Evolutionary conservation across 2,888 invertebrate species (phyloP), one percentile per base, ranked within the genome.

Genomic region (Plagodis dolabraria): DNA sequence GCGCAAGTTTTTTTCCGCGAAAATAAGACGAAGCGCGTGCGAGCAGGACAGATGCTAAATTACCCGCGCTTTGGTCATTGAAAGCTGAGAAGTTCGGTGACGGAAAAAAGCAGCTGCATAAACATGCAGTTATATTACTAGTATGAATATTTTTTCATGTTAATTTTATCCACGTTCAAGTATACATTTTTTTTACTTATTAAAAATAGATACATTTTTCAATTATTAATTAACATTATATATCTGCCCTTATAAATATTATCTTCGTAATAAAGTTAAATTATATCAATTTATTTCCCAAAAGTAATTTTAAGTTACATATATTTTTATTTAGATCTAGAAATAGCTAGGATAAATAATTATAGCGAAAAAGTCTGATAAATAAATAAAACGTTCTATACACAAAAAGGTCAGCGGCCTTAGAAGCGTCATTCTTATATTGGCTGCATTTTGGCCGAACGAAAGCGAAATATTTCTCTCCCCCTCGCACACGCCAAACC

Each of bases 401-500:
- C 76, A 43, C 22, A 22, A 22, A 46, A 78, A 83, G 85, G 91
- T 89, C 88, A 80, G 83, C 68, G 87, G 84, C 89, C 90, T 85
- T 85, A 86, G 78, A 84, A 85, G 83, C 87, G 89, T 92, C 90
- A 92, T 91, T 91, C 92, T 92, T 91, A 89, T 91, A 91, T 90
- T 85, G 87, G 89, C 84, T 83, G 87, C 90, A 89, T 89, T 92
- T 92, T 86, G 92, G 92, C 80, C 79, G 69, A 80, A 79, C 80
- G 86, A 83, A 89, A 86, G 83, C 75, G 79, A 84, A 80, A 72
- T 83, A 72, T 74, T 70, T 65, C 79, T 67, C 67, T 90, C 91
- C 64, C 80, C 52, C 62, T 91, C 84, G 48, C 78, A 77, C 89
- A 60, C 67, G 70, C 71, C 72, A 63, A 72, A 74, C 71, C 74